phyloP scores from a whole-genome alignment of 2,888 invertebrate genomes.

The Xiphydria camelus region DNA sequence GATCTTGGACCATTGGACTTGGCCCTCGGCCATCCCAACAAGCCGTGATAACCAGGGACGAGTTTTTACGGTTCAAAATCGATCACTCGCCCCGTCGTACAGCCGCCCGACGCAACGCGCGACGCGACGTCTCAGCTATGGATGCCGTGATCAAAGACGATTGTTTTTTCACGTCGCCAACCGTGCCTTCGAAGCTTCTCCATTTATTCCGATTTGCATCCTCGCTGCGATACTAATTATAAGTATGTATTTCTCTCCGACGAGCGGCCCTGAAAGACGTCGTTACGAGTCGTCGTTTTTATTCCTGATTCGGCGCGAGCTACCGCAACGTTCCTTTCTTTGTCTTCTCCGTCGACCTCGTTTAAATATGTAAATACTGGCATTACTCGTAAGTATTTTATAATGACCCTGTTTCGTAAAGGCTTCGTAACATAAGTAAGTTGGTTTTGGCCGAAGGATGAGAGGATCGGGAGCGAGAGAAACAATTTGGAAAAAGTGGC shows the following conservation, averaged over 20 bases:
- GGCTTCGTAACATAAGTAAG: slow-evolving; percentile 53
- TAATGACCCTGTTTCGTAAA: slow-evolving; percentile 55
- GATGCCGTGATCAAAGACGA: too few relatives aligned
- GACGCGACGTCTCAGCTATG: too few relatives aligned
- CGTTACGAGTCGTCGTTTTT: slow-evolving; percentile 8
- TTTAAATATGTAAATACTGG: slow-evolving; percentile 39
- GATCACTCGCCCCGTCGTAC: too few relatives aligned
- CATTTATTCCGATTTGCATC: too few relatives aligned
- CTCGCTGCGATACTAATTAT: too few relatives aligned
- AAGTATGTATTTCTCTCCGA: too few relatives aligned
- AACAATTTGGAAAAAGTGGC: not conserved
- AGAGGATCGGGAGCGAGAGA: slow-evolving; percentile 13
- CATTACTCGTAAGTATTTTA: slow-evolving; percentile 49
- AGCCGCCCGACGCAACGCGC: too few relatives aligned
- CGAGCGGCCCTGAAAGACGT: slow-evolving; percentile 12
- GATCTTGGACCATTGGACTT: too few relatives aligned
- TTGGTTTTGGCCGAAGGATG: slow-evolving; percentile 40
- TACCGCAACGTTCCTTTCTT: slow-evolving; percentile 11
- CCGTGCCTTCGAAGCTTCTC: too few relatives aligned
- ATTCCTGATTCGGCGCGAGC: slow-evolving; percentile 11
- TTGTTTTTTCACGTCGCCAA: too few relatives aligned
- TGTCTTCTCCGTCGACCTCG: not conserved
- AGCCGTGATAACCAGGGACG: slow-evolving; percentile 25
- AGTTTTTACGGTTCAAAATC: too few relatives aligned
- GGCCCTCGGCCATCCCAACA: too few relatives aligned